A percentile compares a stretch with the other conserved stretches of the same genome.
phyloP scores from a whole-genome alignment of 2,888 invertebrate species.

The Cyclophora albipunctata region DNA sequence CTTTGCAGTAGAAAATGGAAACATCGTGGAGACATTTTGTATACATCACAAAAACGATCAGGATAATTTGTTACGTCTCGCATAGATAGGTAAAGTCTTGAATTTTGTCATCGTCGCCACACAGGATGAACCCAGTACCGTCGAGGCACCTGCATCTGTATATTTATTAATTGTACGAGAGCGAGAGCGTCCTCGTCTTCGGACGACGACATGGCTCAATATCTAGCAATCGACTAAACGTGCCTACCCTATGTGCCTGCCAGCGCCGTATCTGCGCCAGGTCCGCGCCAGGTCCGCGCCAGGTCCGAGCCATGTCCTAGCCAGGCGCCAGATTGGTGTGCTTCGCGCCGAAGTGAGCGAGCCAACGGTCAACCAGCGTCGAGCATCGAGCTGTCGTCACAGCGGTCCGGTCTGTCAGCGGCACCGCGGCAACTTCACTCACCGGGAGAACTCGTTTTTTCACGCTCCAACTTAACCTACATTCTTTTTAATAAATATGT shows the following conservation, averaged over 20 bases:
- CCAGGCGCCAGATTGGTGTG: conserved; percentile 4
- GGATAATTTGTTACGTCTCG: conserved; percentile 3
- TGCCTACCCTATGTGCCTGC: conserved; percentile 2
- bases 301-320: conserved; percentile 4
- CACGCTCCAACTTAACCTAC: no score
- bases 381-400: no score
- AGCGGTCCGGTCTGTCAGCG: no score
- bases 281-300: conserved; percentile 2
- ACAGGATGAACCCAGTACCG: background rate
- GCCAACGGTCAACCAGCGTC: no score
- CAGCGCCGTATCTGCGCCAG: conserved; percentile 2
- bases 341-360: no score
- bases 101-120: conserved; percentile 1
- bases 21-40: conserved; percentile 1
- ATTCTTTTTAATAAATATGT: no score
- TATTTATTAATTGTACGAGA: conserved; percentile 1
- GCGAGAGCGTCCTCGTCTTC: conserved; percentile 1
- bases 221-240: background rate
- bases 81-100: conserved; percentile 2
- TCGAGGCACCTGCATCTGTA: background rate
- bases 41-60: conserved; percentile 1
- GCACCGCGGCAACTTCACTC: no score
- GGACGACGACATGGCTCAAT: background rate
- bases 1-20: conserved; percentile 1
- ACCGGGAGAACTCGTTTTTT: no score